Percentiles rank a stretch among this genome's conserved stretches.
Conservation (phyloP, 1,140 invertebrate genomes). For the Eriocheir sinensis region DNA sequence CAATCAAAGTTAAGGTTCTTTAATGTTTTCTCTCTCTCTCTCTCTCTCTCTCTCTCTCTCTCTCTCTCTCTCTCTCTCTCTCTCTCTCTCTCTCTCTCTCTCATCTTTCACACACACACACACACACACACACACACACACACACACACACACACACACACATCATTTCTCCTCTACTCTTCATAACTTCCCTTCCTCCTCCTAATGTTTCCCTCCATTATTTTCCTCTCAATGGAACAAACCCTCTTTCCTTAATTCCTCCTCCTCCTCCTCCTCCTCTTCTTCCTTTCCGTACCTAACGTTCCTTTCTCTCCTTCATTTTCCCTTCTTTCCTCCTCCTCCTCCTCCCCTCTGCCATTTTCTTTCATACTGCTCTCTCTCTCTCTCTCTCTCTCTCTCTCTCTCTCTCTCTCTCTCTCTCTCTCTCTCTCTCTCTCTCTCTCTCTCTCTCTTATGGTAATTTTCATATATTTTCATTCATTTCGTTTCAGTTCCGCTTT, state of each 20-base stretch:
- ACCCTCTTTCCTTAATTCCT: not conserved
- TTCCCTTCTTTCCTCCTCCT: not conserved
- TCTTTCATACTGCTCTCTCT: too few relatives aligned
- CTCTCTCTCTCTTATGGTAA: too few relatives aligned
- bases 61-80: not conserved
- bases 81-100: not conserved
- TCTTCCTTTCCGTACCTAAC: not conserved
- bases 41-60: not conserved
- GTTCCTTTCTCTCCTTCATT: not conserved
- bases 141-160: not conserved
- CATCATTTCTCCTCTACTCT: not conserved
- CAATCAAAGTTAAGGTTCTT: conserved; percentile 12
- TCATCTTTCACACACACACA: not conserved
- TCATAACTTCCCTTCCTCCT: not conserved
- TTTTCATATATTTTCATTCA: too few relatives aligned
- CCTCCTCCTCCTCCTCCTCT: not conserved
- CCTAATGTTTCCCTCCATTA: not conserved
- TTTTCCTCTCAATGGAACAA: not conserved
- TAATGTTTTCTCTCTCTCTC: not conserved
- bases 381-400: not conserved
- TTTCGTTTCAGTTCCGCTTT: too few relatives aligned
- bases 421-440: not conserved
- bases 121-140: too few relatives aligned
- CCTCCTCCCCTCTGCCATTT: too few relatives aligned
- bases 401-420: not conserved